Evolutionary conservation across 2,113 vertebrate species (phyloP), one percentile per base, ranked within the genome.

Genomic region (Ahaetulla prasina): DNA sequence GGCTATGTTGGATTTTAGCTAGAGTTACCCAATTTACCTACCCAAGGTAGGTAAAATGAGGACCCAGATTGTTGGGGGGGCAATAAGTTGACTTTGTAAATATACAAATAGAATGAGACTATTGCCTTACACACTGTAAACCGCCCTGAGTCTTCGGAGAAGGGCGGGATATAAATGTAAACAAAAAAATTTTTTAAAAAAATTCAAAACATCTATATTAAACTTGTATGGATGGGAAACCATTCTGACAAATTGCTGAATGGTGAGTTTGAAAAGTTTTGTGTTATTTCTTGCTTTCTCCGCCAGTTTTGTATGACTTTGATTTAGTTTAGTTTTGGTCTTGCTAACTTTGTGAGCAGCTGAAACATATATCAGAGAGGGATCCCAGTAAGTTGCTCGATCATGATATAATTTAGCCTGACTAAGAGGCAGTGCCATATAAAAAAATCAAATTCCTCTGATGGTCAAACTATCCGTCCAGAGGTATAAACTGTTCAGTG

Each of bases 401-500:
- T 43, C 43, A 43, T 93, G 50, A 90, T 84, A 80, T 90, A 91
- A 95, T 90, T 94, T 92, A 88, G 60, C 87, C 55, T 94, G 96
- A 80, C 6, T 96, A 93, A 96, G 94, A 94, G 93, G 39, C 30
- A 95, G 63, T 94, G 54, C 22, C 92, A 45, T 87, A 20, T 0
- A 89, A 87, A 60, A 55, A 93, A 90, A 93, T 91, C 95, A 97
- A 97, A 93, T 63, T 49, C 27, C 45, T 93, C 30, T 95, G 93
- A 94, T 92, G 52, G 91, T 85, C 68, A 94, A 94, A 45, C 35
- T 39, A 68, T 87, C 3, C 84, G 45, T 95, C 80, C 9, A 94
- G 30, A 30, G 25, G 22, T 89, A 93, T 95, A 96, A 95, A 50
- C 30, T n/a, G 2, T 88, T 93, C 85, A 50, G 3, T 93, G 92